Evolutionary conservation across 2,113 vertebrate species (phyloP).

Genomic region (Ailuropoda melanoleuca): DNA sequence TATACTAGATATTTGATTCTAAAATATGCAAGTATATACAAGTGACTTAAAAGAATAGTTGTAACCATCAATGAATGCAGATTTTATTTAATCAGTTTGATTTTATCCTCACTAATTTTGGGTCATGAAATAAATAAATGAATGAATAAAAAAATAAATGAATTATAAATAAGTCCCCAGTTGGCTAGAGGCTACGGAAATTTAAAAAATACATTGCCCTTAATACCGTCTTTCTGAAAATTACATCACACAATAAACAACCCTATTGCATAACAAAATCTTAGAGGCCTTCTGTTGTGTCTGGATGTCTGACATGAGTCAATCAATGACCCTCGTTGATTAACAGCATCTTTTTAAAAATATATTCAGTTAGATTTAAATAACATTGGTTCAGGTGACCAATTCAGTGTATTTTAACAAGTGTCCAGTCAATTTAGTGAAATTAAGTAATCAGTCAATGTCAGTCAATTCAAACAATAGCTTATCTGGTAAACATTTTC

Average conservation of each 20-base stretch:
- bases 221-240: neutral
- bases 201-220: neutral
- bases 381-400: neutral
- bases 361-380: conserved; percentile 29
- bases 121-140: neutral
- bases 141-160: neutral
- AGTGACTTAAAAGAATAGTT: neutral
- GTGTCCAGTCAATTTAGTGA: neutral
- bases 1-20: neutral
- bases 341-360: neutral
- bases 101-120: neutral
- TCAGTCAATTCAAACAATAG: neutral
- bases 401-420: conserved; percentile 39
- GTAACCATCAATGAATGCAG: neutral
- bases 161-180: neutral
- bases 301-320: neutral
- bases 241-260: neutral
- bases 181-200: neutral
- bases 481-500: neutral
- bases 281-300: neutral
- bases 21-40: neutral
- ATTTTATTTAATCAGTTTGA: neutral
- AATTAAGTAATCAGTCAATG: conserved; percentile 31
- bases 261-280: neutral
- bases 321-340: neutral